These are phyloP conservation scores for Amphiprion clarkii DNA, from an alignment of 2,797 vertebrate genomes.

Conservation along the genomic window DNA sequence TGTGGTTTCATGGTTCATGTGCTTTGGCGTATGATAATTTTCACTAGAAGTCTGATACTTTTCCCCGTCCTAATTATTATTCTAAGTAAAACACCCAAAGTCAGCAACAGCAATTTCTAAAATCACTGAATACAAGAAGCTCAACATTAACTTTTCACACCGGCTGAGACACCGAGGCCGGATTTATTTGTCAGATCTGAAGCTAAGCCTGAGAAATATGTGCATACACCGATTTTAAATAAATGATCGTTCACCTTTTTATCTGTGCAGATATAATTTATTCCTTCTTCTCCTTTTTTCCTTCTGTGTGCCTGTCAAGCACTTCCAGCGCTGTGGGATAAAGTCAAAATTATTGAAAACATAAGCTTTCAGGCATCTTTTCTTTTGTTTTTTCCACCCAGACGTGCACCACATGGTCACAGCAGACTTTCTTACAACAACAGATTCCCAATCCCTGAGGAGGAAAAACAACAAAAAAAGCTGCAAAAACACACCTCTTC, in stretches of 20 bases:
- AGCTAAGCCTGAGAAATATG: slow-evolving; percentile 22
- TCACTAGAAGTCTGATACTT: not conserved
- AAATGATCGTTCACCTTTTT: slow-evolving; percentile 49
- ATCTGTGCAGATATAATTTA: slow-evolving; percentile 49
- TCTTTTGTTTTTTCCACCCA: not conserved
- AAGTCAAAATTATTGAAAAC: slow-evolving; percentile 43
- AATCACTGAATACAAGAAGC: not conserved
- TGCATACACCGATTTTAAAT: slow-evolving; percentile 33
- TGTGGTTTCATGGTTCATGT: too few species aligned
- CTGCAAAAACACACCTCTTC: too few species aligned
- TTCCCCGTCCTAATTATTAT: not conserved
- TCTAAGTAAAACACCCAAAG: not conserved
- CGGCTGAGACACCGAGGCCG: not conserved
- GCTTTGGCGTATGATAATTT: too few species aligned
- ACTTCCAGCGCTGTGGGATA: slow-evolving; percentile 21
- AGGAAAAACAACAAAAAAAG: too few species aligned
- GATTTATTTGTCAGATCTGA: slow-evolving; percentile 26
- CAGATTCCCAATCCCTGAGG: not conserved
- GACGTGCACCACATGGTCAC: slow-evolving; percentile 5
- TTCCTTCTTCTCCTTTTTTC: slow-evolving; percentile 27
- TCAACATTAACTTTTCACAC: not conserved
- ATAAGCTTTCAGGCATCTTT: slow-evolving; percentile 10
- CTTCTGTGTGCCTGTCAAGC: slow-evolving; percentile 44
- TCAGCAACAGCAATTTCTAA: not conserved
- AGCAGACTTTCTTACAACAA: slow-evolving; percentile 7